A percentile compares a stretch with the other conserved stretches of the same genome.
Conservation (phyloP, 2,888 invertebrate species). For the Ormyrus nitidulus region DNA sequence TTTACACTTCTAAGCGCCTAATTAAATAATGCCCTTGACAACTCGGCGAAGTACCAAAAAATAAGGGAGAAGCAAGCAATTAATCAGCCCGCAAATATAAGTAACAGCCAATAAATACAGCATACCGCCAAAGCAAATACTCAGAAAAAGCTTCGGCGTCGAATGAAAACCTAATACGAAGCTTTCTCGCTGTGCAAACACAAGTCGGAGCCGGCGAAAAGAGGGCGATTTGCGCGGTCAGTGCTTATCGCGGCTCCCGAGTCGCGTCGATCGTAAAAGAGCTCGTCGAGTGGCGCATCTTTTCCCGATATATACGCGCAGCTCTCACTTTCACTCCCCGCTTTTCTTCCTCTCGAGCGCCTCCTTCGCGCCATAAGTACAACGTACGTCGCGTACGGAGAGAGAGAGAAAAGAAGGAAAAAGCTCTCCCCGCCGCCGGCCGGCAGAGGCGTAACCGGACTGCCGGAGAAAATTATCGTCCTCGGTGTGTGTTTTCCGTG, state of each 20-base stretch:
- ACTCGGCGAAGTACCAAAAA: too few relatives aligned
- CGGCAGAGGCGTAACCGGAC: conserved; percentile 24
- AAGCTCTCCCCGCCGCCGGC: conserved; percentile 7
- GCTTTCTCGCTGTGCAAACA: not conserved
- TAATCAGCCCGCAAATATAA: too few relatives aligned
- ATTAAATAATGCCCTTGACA: too few relatives aligned
- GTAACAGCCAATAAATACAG: too few relatives aligned
- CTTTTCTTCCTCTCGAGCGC: conserved; percentile 16
- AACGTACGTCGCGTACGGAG: not conserved
- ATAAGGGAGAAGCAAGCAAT: too few relatives aligned
- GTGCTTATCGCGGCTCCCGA: conserved; percentile 11
- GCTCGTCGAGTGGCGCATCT: not conserved
- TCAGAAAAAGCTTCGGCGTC: not conserved
- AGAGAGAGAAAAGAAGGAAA: conserved; percentile 8
- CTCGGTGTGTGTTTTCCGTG: not conserved
- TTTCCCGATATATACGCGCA: not conserved
- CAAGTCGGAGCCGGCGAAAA: not conserved
- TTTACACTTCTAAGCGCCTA: too few relatives aligned
- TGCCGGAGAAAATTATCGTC: conserved; percentile 36
- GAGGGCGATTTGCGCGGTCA: not conserved
- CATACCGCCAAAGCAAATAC: too few relatives aligned
- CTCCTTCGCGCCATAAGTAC: not conserved
- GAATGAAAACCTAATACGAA: conserved; percentile 28
- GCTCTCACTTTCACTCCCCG: conserved; percentile 22
- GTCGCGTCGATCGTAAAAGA: conserved; percentile 4